A percentile compares a stretch with the other conserved stretches of the same genome.
Evolutionary conservation across 2,113 vertebrate genomes (phyloP).

Genomic region (Lasiurus cinereus): DNA sequence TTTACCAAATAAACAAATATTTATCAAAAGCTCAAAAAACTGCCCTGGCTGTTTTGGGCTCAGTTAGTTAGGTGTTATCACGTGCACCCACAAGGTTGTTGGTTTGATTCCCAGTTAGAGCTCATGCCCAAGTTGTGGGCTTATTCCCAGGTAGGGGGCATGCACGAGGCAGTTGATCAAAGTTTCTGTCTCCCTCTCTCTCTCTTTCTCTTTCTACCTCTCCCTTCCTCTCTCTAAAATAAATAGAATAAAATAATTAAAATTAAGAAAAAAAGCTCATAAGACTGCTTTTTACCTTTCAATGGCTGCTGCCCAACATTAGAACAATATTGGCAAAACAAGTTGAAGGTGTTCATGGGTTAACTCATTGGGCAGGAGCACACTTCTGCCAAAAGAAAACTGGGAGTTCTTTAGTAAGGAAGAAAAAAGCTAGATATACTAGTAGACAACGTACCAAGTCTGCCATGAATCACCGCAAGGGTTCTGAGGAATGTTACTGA

Average conservation of each 20-base stretch:
- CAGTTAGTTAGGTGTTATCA: too few relatives aligned
- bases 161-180: too few relatives aligned
- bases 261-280: background rate
- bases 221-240: too few relatives aligned
- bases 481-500: background rate
- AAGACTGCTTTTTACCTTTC: constrained; percentile 1
- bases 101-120: too few relatives aligned
- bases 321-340: constrained; percentile 7
- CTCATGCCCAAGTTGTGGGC: too few relatives aligned
- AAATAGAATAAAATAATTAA: too few relatives aligned
- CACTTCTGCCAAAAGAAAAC: constrained; percentile 7
- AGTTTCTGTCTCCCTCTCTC: too few relatives aligned
- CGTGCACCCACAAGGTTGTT: too few relatives aligned
- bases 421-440: background rate
- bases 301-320: background rate
- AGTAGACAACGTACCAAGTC: background rate
- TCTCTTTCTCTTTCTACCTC: too few relatives aligned
- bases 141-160: too few relatives aligned
- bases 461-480: background rate
- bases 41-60: background rate
- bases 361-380: background rate
- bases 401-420: background rate
- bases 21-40: background rate
- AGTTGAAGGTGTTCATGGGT: background rate
- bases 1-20: background rate